These are phyloP conservation scores for Sclerurus mexicanus DNA, from an alignment of 2,113 vertebrate species.

Conservation along the genomic window DNA sequence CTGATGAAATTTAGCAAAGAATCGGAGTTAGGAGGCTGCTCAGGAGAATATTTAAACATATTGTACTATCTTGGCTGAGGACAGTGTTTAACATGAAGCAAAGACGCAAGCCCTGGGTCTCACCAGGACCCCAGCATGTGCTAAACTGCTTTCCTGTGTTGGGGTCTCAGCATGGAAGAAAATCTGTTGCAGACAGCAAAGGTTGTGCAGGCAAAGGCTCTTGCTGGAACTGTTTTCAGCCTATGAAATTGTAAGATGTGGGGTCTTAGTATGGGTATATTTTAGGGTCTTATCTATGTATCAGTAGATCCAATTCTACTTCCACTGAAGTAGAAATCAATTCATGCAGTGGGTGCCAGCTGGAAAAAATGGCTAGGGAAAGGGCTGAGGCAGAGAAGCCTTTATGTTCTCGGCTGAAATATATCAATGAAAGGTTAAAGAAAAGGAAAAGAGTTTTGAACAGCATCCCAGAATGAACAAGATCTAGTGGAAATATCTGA, in stretches of 20 bases:
- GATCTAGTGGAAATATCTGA: conserved; percentile 43
- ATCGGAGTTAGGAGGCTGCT: background rate
- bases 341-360: background rate
- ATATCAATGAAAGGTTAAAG: conserved; percentile 16
- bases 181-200: background rate
- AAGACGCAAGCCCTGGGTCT: background rate
- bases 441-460: conserved; percentile 5
- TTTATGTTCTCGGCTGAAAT: background rate
- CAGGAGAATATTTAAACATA: background rate
- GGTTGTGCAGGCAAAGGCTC: background rate
- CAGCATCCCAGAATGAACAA: conserved; percentile 9
- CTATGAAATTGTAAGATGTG: background rate
- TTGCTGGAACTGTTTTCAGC: background rate
- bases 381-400: background rate
- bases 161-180: background rate
- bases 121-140: background rate
- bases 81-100: background rate
- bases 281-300: background rate
- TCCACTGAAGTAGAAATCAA: background rate
- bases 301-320: background rate
- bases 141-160: background rate
- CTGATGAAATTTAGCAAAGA: background rate
- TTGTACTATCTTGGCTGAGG: background rate
- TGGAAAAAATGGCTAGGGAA: background rate
- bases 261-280: background rate